A percentile compares a stretch with the other conserved stretches of the same genome.
These are phyloP conservation scores for Balaeniceps rex DNA, from an alignment of 2,113 vertebrate species.

Conservation along the genomic window DNA sequence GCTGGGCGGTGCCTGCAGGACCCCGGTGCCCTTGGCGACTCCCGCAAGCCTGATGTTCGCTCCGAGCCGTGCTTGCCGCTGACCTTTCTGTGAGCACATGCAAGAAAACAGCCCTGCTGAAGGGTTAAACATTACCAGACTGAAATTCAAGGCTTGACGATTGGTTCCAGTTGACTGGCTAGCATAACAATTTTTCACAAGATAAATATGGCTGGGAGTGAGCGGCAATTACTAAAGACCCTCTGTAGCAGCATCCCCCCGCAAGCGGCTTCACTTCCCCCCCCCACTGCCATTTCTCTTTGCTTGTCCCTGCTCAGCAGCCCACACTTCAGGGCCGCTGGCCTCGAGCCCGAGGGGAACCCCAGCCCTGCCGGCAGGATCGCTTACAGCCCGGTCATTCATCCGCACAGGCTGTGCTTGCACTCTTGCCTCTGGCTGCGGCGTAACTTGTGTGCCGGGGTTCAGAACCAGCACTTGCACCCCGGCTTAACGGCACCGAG, in stretches of 20 bases:
- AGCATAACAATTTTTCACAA: slow-evolving; percentile 52
- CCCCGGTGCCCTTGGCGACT: not conserved
- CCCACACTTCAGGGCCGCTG: not conserved
- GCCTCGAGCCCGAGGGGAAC: not conserved
- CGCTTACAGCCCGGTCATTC: not conserved
- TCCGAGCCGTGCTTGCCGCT: not conserved
- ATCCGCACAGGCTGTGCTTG: not conserved
- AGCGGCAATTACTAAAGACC: not conserved
- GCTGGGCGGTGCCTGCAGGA: fast-evolving
- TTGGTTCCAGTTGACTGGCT: slow-evolving; percentile 61
- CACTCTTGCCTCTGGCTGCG: fast-evolving
- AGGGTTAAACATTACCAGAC: slow-evolving; percentile 68
- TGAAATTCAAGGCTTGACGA: slow-evolving; percentile 47
- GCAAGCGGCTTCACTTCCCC: not conserved
- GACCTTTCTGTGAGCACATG: not conserved
- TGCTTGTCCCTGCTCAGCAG: not conserved
- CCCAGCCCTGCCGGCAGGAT: not conserved
- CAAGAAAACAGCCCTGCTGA: not conserved
- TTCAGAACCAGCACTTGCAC: not conserved
- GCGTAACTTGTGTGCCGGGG: fast-evolving
- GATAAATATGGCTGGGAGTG: not conserved
- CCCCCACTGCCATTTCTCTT: not conserved
- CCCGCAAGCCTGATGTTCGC: fast-evolving
- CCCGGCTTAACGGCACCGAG: fast-evolving
- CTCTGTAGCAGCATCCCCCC: not conserved